Evolutionary conservation across 92 coral and sea anemone genomes (phyloP).

Genomic region (Nematostella vectensis): DNA sequence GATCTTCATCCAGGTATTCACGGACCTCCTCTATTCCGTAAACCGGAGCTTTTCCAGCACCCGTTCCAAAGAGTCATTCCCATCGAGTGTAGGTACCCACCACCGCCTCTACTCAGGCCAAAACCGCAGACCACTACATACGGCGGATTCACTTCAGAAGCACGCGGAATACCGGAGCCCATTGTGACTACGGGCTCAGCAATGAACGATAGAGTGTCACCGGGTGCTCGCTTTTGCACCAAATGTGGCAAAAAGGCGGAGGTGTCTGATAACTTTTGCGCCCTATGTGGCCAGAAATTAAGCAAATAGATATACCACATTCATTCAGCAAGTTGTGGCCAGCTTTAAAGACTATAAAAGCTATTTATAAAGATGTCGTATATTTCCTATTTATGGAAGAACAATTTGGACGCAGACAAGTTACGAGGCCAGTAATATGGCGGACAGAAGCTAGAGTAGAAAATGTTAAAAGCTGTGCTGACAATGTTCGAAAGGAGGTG

Average conservation of each 20-base stretch:
- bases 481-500: too few species aligned
- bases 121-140: slow-evolving; percentile 57
- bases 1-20: slow-evolving; percentile 65
- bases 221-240: slow-evolving; percentile 63
- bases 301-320: slow-evolving; percentile 33
- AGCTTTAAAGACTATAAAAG: too few species aligned
- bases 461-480: too few species aligned
- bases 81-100: slow-evolving; percentile 62
- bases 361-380: too few species aligned
- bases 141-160: slow-evolving; percentile 62
- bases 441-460: too few species aligned
- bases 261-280: slow-evolving; percentile 81
- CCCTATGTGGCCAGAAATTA: slow-evolving; percentile 81
- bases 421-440: too few species aligned
- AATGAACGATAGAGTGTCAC: slow-evolving; percentile 34
- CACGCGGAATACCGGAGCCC: slow-evolving; percentile 42
- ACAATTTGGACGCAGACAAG: too few species aligned
- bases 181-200: slow-evolving; percentile 17
- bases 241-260: slow-evolving; percentile 83
- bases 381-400: too few species aligned
- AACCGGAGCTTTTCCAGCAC: slow-evolving; percentile 75
- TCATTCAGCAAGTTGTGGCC: too few species aligned
- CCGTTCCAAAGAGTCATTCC: slow-evolving; percentile 62
- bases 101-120: slow-evolving; percentile 72
- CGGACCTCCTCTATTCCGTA: slow-evolving; percentile 56